Evolutionary conservation across 2,888 invertebrate genomes (phyloP).

Genomic region (Capitulum mitella): DNA sequence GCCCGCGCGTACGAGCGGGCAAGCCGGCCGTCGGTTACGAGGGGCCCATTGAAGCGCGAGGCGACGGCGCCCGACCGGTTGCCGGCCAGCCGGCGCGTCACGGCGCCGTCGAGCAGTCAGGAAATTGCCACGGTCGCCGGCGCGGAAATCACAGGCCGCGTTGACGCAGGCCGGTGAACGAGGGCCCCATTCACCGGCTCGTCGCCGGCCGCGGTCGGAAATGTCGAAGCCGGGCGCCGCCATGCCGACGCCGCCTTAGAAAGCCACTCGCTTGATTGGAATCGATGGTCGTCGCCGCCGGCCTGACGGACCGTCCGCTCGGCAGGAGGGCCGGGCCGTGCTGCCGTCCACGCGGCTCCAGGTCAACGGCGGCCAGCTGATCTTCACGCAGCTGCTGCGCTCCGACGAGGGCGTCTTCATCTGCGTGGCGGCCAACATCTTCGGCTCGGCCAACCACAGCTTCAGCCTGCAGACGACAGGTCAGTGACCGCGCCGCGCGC

Average conservation of each 20-base stretch:
- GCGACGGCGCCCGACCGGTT: no score
- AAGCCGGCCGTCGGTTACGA: no score
- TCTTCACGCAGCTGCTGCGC: slow-evolving; percentile 28
- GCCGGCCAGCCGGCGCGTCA: no score
- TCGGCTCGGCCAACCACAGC: slow-evolving; percentile 30
- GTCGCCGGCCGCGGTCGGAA: not conserved
- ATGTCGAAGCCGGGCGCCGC: not conserved
- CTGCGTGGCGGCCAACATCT: slow-evolving; percentile 32
- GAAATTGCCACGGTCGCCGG: no score
- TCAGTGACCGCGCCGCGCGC: not conserved
- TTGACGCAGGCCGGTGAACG: no score
- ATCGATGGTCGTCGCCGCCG: not conserved
- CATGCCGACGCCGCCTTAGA: not conserved
- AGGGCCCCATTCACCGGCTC: no score
- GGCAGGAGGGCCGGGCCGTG: not conserved
- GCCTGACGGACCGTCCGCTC: not conserved
- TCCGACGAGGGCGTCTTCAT: slow-evolving; percentile 31
- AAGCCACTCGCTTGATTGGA: not conserved
- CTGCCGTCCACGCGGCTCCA: not conserved
- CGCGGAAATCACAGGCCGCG: no score
- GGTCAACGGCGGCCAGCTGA: slow-evolving; percentile 27
- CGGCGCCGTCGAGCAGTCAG: no score
- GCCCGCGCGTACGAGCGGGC: no score
- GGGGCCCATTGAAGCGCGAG: no score
- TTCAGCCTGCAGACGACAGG: not conserved